Conservation (phyloP, 1,140 invertebrate genomes). For the Panagrolaimus sp. region DNA sequence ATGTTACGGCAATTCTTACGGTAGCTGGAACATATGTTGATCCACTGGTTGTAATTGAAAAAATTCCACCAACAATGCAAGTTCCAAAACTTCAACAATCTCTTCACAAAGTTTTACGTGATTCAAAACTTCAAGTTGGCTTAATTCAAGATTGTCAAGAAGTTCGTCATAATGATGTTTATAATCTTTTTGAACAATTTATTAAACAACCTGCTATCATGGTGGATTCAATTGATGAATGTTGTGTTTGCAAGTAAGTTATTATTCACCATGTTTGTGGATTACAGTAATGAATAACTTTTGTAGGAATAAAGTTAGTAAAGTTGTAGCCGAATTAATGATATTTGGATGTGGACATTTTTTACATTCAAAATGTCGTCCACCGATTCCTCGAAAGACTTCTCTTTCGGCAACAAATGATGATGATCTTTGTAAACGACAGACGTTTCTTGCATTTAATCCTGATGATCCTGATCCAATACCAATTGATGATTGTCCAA, state of each 20-base stretch:
- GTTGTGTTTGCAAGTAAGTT: slow-evolving; percentile 22
- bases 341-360: slow-evolving; percentile 37
- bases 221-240: slow-evolving; percentile 9
- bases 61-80: slow-evolving; percentile 73
- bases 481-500: neutral
- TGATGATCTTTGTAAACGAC: neutral
- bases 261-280: neutral
- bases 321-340: slow-evolving; percentile 16
- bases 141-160: slow-evolving; percentile 34
- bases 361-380: slow-evolving; percentile 17
- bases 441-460: slow-evolving; percentile 1
- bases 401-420: neutral
- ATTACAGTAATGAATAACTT: neutral
- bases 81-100: slow-evolving; percentile 83
- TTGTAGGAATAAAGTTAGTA: slow-evolving; percentile 14
- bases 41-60: slow-evolving; percentile 70
- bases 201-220: neutral
- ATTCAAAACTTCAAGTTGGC: slow-evolving; percentile 79
- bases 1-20: slow-evolving; percentile 75
- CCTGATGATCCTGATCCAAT: neutral
- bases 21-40: slow-evolving; percentile 71
- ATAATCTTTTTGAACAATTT: slow-evolving; percentile 22
- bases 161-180: slow-evolving; percentile 24
- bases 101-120: slow-evolving; percentile 86
- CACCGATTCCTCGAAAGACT: neutral